Base-by-base conservation (phyloP, 2,797 vertebrate species). In the Carduelis carduelis region DNA sequence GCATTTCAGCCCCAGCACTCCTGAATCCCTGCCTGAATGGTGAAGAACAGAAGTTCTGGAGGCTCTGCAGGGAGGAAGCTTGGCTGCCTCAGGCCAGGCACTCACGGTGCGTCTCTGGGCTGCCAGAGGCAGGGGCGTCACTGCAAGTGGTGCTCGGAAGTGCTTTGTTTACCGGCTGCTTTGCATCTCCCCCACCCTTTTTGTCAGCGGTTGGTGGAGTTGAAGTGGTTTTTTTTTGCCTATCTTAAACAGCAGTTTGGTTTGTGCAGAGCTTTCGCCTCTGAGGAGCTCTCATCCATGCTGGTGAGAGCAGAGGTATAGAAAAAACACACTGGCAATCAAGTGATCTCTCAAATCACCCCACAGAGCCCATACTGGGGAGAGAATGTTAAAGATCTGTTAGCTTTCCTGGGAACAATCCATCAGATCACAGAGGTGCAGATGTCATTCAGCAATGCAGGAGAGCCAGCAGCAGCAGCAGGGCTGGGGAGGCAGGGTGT, bases 141-240 rank as follows among this genome's bases (percentile, higher is more conserved):
- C 86, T 66, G 1, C 1, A 34, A 43, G 23, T 0, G 2, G 35
- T 69, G 56, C 47, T 87, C 28, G 1, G 57, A 91, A 86, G 65
- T 34, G 14, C 34, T 70, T 90, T 89, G 43, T 78, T 85, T 94
- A 28, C 44, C 43, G 16, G 16, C 46, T 71, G 72, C 65, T 91
- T 75, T 81, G 22, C 46, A 50, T 34, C 22, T 81, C 50, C 82
- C 59, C 80, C 65, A 83, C 83, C 90, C 91, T 86, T 81, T 53
- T 52, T 47, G 78, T 76, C 69, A 86, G 80, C 0, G 1, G 74
- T 94, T 95, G 47, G 53, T 26, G 22, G 16, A 44, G 63, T 32
- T 41, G 44, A 49, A 50, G 23, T 71, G 12, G 4, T 2, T 80
- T 74, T 59, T 81, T 55, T 59, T 64, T 49, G 55, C 8, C 7